Base-by-base conservation (phyloP, 1,140 invertebrate genomes). In the Drosophila kurseongensis region DNA sequence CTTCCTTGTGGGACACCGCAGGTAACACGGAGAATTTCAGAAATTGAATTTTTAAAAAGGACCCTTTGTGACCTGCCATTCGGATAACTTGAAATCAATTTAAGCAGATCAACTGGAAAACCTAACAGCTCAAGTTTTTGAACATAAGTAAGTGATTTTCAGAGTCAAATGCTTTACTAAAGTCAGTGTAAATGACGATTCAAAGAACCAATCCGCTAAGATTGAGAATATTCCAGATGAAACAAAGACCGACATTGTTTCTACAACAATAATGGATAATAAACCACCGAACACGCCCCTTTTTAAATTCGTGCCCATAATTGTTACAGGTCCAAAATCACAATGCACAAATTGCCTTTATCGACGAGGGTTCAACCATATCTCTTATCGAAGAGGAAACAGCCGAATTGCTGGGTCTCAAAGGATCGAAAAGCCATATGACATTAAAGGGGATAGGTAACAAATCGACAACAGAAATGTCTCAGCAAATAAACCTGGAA, bases 321-420 rank as follows among this genome's bases (percentile, higher is more conserved):
- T 9, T 16, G 42, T 45, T 7, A 32, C 29, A 32, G 29, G 6
- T 32, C 5, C 29, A 32, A 32, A 32, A 7, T 32, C 42, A 14
- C 40, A 14, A 14, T 14, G 40, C 40, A 42, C 5, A 18, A 45
- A 45, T 45, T 45, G 42, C 42, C 7, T 45, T 18, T 10, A 45
- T 45, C 42, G 42, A 45, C 9, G 16, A 18, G 16, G 42, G 42
- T 45, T 45, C 42, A 8, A 45, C 16, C 18, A 45, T 45, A 45
- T 18, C 14, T 45, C 14, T 45, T 45, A 45, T 45, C 9, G 42
- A 18, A 45, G 9, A 45, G 16, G 42, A 45, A 9, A 45, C 14
- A 45, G 42, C 42, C 9, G 9, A 45, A 4, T 10, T 45, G 42
- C n/a, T 45, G 16, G 16, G 18, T 47, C 18, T 47, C 1, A 47